phyloP scores from a whole-genome alignment of 1,140 invertebrate genomes.

The Diabrotica undecimpunctata region DNA sequence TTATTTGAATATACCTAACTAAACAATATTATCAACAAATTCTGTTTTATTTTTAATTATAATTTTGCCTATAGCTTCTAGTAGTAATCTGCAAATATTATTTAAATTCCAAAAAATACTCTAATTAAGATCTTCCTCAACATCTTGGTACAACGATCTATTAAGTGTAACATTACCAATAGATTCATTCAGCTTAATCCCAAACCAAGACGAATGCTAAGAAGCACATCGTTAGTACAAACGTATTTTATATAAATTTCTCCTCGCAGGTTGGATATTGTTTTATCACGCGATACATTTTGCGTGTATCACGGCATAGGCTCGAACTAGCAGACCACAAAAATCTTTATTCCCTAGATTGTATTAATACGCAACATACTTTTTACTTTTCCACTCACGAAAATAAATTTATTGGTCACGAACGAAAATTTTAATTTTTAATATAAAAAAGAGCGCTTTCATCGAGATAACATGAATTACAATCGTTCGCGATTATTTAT shows the following conservation, averaged over 20 bases:
- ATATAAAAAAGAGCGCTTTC: not conserved
- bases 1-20: too few species aligned
- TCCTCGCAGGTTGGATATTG: not conserved
- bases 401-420: not conserved
- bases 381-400: not conserved
- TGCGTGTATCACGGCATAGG: not conserved
- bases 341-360: not conserved
- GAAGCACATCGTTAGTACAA: too few species aligned
- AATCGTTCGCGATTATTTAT: not conserved
- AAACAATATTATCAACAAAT: too few species aligned
- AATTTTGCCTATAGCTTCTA: too few species aligned
- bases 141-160: too few species aligned
- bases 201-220: too few species aligned
- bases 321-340: not conserved
- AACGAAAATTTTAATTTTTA: not conserved
- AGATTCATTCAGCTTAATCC: too few species aligned
- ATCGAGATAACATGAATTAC: not conserved
- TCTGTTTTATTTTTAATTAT: too few species aligned
- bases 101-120: too few species aligned
- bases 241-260: not conserved
- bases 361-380: conserved; percentile 3
- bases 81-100: too few species aligned
- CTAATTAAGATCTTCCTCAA: too few species aligned
- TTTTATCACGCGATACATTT: not conserved
- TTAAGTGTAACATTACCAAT: too few species aligned